Base-by-base conservation (phyloP, 1,140 invertebrate genomes). In the Drosophila auraria region DNA sequence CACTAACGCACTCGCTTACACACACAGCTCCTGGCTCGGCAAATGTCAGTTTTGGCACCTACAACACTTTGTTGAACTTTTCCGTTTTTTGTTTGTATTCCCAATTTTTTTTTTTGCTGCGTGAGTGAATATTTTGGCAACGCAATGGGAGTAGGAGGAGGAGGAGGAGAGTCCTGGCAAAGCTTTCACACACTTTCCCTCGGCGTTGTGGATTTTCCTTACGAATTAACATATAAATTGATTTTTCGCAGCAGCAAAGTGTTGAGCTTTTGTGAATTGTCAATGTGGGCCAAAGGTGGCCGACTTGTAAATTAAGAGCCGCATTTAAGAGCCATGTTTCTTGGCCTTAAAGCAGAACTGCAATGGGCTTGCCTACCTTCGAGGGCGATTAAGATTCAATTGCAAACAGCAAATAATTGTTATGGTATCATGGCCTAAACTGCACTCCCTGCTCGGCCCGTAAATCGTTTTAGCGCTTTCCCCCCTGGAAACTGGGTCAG, bases 211-310 rank as follows among this genome's bases (percentile, higher is more conserved):
- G 83, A 80, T 68, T 86, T 90, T 82, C 65, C 75, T 80, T 71
- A 82, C 82, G 80, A 90, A 90, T 90, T 90, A 90, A 90, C 86
- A 90, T 90, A 90, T 90, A 90, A 90, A 90, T 90, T 90, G 86
- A 90, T 90, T 90, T 90, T 91, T 68, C 45, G 65, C 69, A 61
- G 57, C 38, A 54, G 53, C 79, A 90, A 84, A 86, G 82, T 82
- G 82, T 86, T 86, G 64, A 69, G 69, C 69, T 68, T 73, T 71
- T 76, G 58, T 82, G 76, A 59, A 82, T 79, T 89, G 78, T 75
- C 78, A 81, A 79, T 72, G 75, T 76, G 42, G 23, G 36, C 38
- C 72, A 78, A 45, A 57, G 38, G 30, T 69, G 44, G 17, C 17
- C 33, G 61, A 36, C 61, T 66, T 65, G 51, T 53, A 76, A 59